These are phyloP conservation scores for Hemibagrus guttatus DNA, from an alignment of 2,797 vertebrate species.

Conservation along the genomic window DNA sequence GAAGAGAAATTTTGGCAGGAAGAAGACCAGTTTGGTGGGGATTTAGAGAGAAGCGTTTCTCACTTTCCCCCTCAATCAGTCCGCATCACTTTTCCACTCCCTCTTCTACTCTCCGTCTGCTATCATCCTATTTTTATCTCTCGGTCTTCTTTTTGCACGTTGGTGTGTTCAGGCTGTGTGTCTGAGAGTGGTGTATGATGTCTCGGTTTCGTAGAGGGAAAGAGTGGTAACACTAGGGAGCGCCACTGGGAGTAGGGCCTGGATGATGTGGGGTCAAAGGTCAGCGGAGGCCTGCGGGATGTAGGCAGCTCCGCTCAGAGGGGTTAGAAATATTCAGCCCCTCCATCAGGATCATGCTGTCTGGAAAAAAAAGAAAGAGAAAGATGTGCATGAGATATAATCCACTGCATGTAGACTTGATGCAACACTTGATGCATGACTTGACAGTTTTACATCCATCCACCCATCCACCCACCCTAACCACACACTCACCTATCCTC, in stretches of 20 bases:
- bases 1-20: conserved; percentile 36
- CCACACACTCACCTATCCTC: no score
- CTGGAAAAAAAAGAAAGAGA: conserved; percentile 40
- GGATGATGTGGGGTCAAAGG: conserved; percentile 33
- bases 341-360: conserved; percentile 54
- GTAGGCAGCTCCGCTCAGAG: conserved; percentile 49
- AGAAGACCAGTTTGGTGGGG: conserved; percentile 26
- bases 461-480: no score
- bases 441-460: no score
- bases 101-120: not conserved
- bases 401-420: not conserved
- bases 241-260: conserved; percentile 38
- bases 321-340: conserved; percentile 59
- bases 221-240: conserved; percentile 52
- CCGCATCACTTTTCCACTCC: not conserved
- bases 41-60: not conserved
- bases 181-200: conserved; percentile 18
- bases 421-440: no score
- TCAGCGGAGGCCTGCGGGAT: conserved; percentile 38
- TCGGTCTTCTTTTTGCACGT: not conserved
- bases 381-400: not conserved
- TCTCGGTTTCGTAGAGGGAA: conserved; percentile 13
- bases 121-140: not conserved
- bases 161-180: conserved; percentile 9
- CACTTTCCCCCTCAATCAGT: not conserved